Conservation (phyloP, 2,888 invertebrate species). For the Philaethria dido region DNA sequence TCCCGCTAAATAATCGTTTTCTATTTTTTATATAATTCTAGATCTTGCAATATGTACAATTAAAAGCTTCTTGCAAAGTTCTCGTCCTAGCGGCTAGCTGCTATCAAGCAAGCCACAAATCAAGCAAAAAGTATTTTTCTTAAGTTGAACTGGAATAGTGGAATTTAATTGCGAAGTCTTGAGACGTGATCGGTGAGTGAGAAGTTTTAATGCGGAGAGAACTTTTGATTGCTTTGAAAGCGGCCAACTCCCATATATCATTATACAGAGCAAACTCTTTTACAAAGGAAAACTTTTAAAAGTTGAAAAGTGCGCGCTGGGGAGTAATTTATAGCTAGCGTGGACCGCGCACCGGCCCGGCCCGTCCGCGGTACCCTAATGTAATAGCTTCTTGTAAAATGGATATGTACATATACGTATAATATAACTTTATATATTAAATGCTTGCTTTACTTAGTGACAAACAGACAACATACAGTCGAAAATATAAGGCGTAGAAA, state of each 20-base stretch:
- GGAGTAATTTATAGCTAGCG: constrained; percentile 24
- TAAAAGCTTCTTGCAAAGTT: background rate
- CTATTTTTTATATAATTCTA: background rate
- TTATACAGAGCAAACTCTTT: constrained; percentile 29
- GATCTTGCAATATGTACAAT: background rate
- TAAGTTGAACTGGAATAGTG: constrained; percentile 23
- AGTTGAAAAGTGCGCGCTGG: constrained; percentile 25
- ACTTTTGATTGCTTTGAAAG: constrained; percentile 35
- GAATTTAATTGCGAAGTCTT: constrained; percentile 34
- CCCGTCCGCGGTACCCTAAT: background rate
- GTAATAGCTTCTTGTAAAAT: background rate
- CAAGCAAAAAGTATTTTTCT: constrained; percentile 18
- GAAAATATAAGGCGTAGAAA: too few relatives aligned
- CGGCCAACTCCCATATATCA: constrained; percentile 28
- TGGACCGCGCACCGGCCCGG: background rate
- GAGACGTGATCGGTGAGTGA: constrained; percentile 30
- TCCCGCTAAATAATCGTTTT: background rate
- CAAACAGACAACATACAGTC: too few relatives aligned
- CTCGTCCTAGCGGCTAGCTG: background rate
- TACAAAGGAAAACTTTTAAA: constrained; percentile 32
- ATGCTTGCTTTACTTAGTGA: too few relatives aligned
- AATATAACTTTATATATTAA: too few relatives aligned
- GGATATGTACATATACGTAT: background rate
- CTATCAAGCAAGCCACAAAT: background rate
- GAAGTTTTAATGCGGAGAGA: constrained; percentile 32